Evolutionary conservation across 1,140 invertebrate genomes (phyloP).

Genomic region (Pinna nobilis): DNA sequence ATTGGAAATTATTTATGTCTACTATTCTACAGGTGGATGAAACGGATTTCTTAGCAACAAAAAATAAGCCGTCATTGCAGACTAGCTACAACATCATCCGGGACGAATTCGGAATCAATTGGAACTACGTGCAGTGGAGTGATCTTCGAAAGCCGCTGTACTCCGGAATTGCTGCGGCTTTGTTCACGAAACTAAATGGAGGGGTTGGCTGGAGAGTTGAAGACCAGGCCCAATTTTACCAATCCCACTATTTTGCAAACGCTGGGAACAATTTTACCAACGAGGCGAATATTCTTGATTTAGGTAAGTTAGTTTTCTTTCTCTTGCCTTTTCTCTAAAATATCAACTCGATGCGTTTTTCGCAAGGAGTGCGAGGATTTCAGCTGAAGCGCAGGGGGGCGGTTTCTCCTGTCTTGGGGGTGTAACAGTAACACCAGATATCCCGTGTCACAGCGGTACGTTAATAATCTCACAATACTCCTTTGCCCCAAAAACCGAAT

Average conservation of each 20-base stretch:
- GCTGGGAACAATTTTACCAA: constrained; percentile 56
- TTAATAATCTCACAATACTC: too few relatives aligned
- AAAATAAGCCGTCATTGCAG: constrained; percentile 13
- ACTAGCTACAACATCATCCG: constrained; percentile 47
- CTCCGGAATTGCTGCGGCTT: constrained; percentile 63
- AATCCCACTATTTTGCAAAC: constrained; percentile 34
- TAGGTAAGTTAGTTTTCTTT: constrained; percentile 50
- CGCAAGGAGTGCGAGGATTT: too few relatives aligned
- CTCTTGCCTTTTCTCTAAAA: neutral
- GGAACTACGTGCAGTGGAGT: constrained; percentile 54
- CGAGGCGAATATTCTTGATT: constrained; percentile 42
- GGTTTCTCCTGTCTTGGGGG: too few relatives aligned
- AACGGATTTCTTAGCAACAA: constrained; percentile 35
- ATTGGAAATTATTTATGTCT: neutral
- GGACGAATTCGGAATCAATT: constrained; percentile 57
- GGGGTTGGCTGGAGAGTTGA: constrained; percentile 43
- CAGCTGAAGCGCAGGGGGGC: too few relatives aligned
- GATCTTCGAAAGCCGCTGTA: constrained; percentile 64
- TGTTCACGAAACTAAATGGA: constrained; percentile 44
- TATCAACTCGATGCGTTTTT: too few relatives aligned
- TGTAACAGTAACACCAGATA: too few relatives aligned
- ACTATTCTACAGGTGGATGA: constrained; percentile 42
- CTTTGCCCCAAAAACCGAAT: too few relatives aligned
- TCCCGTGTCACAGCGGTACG: too few relatives aligned
- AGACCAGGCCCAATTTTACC: constrained; percentile 46